These are phyloP conservation scores for Salminus brasiliensis DNA, from an alignment of 2,113 vertebrate species.

Conservation along the genomic window DNA sequence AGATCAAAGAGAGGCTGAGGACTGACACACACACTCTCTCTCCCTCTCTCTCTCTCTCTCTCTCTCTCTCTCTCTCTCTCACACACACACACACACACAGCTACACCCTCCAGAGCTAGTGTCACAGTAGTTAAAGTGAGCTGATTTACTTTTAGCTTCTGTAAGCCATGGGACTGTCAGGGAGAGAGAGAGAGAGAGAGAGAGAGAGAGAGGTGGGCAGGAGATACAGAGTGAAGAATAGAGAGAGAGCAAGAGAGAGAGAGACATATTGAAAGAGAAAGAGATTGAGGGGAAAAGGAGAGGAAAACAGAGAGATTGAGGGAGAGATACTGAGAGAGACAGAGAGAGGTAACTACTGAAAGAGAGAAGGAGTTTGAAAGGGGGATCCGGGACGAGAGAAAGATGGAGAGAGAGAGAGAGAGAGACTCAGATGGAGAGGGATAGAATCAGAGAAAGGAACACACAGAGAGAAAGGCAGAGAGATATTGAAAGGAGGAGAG, in stretches of 20 bases:
- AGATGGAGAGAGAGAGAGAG: not conserved
- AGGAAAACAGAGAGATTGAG: not conserved
- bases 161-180: not conserved
- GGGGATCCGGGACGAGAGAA: not conserved
- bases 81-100: not conserved
- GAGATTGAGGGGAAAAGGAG: not conserved
- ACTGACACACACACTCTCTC: not conserved
- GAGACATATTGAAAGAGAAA: not conserved
- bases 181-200: not conserved
- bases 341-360: not conserved
- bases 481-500: not conserved
- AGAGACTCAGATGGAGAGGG: not conserved
- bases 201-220: not conserved
- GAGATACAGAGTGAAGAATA: too few relatives aligned
- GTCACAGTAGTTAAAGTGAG: slow-evolving; percentile 22
- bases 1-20: not conserved
- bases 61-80: not conserved
- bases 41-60: slow-evolving; percentile 5
- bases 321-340: not conserved
- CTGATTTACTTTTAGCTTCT: slow-evolving; percentile 9
- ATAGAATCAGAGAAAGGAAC: not conserved
- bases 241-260: not conserved
- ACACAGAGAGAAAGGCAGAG: too few relatives aligned
- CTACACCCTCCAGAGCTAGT: not conserved
- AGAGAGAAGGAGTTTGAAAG: not conserved